Evolutionary conservation across 2,113 vertebrate genomes (phyloP), one percentile per base, ranked within the genome.

Genomic region (Noctilio leporinus): DNA sequence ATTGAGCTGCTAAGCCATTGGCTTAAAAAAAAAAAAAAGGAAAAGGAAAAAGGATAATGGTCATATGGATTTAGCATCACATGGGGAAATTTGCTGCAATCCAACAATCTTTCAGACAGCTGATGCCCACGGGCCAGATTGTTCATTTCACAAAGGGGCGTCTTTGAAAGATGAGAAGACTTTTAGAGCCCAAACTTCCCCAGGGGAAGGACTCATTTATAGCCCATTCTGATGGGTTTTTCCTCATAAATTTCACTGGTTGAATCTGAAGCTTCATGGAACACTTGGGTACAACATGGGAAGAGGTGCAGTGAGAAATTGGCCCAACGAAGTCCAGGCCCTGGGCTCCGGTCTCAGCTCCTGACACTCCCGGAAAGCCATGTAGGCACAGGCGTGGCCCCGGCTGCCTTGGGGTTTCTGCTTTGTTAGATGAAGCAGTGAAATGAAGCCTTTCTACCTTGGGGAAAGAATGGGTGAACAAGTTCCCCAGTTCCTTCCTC

Each of bases 151-250:
- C 96, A 96, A 96, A 97, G 86, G 94, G 53, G 89, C 94, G 96
- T 92, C 96, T 97, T 94, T 96, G 87, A 90, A 96, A 97, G 80
- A 96, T 95, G 94, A 95, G 96, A 95, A 96, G 97, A 96, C 96
- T 96, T 97, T 97, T 73, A 67, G 78, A 96, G 93, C 88, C 86
- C 80, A 83, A 64, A 96, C 82, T 93, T 97, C 97, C 96, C 87
- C 53, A 82, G 59, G 57, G 94, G 72, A 88, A 92, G 78, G 90
- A 83, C 77, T 93, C 96, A 95, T 92, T 96, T 95, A 91, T 93
- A 96, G 95, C 69, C 86, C 97, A 33, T 92, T 82, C 92, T 35
- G 72, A 80, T 93, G 28, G 65, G 83, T 73, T 64, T 93, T 88
- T 77, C 82, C 77, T 95, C 78, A 59, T 82, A 77, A 72, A 33